phyloP scores from a whole-genome alignment of 2,797 vertebrate species.

The Myotis findleyi region DNA sequence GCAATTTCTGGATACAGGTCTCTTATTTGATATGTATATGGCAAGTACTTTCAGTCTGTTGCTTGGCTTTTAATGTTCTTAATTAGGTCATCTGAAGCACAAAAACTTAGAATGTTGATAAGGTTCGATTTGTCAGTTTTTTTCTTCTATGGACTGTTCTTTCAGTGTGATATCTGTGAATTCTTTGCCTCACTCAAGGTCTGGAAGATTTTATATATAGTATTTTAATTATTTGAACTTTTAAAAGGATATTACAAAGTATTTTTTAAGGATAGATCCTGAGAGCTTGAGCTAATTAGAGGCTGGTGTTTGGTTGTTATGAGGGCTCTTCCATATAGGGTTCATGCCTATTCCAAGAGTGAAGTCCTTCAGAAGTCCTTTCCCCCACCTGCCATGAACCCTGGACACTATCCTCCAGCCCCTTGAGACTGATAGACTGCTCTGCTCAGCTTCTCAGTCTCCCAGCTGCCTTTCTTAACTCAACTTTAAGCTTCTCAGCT shows the following conservation, averaged over 20 bases:
- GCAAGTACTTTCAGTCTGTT: neutral
- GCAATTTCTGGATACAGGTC: neutral
- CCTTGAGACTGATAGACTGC: neutral
- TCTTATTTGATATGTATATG: slow-evolving; percentile 19
- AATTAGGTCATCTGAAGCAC: neutral
- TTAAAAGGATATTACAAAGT: neutral
- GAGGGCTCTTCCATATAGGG: neutral
- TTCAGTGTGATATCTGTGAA: neutral
- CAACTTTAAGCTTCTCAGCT: slow-evolving; percentile 9
- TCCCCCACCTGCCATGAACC: fast-evolving
- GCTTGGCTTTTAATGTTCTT: slow-evolving; percentile 20
- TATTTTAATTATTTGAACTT: neutral
- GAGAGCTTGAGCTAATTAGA: neutral
- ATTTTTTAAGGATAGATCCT: neutral
- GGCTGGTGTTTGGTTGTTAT: neutral
- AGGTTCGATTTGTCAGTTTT: neutral
- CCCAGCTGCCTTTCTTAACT: neutral
- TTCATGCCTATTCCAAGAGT: neutral
- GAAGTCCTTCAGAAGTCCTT: neutral
- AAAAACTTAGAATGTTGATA: neutral
- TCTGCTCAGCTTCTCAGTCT: neutral
- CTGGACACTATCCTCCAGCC: neutral
- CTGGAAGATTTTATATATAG: neutral
- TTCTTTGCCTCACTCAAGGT: neutral
- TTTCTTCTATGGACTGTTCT: neutral